phyloP scores from a whole-genome alignment of 2,888 invertebrate genomes.

The Sceliomorpha sp. region DNA sequence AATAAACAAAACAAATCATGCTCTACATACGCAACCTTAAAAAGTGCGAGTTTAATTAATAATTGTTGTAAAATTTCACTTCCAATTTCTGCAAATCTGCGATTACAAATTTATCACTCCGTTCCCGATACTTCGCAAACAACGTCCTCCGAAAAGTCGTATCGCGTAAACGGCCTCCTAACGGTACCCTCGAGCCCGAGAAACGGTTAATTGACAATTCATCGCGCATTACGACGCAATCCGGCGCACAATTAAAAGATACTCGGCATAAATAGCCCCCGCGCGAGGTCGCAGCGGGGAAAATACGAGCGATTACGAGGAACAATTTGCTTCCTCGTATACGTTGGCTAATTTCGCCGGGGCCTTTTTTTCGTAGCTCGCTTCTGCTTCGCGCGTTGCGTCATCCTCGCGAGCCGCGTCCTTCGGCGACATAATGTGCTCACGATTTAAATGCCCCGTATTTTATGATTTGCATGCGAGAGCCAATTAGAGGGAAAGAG shows the following conservation, averaged over 20 bases:
- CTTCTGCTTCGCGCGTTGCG: constrained; percentile 28
- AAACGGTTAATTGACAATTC: no score
- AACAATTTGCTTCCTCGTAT: constrained; percentile 23
- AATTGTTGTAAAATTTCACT: no score
- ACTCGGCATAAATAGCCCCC: constrained; percentile 1
- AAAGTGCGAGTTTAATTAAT: no score
- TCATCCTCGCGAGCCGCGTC: constrained; percentile 19
- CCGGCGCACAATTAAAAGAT: constrained; percentile 1
- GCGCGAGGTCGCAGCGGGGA: background rate
- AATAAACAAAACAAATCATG: no score
- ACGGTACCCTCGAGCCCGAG: no score
- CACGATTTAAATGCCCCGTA: constrained; percentile 55
- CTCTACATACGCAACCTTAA: no score
- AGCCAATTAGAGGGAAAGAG: constrained; percentile 48
- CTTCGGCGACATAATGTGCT: constrained; percentile 48
- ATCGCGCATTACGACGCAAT: no score
- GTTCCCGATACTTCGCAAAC: no score
- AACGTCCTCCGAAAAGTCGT: no score
- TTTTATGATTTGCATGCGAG: constrained; percentile 59
- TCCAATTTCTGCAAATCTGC: no score
- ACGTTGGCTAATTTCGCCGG: constrained; percentile 31
- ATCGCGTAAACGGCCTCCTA: no score
- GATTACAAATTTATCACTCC: no score
- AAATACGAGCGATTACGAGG: constrained; percentile 5
- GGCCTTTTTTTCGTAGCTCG: constrained; percentile 25